phyloP scores from a whole-genome alignment of 1,140 invertebrate genomes.

The Anthonomus grandis region DNA sequence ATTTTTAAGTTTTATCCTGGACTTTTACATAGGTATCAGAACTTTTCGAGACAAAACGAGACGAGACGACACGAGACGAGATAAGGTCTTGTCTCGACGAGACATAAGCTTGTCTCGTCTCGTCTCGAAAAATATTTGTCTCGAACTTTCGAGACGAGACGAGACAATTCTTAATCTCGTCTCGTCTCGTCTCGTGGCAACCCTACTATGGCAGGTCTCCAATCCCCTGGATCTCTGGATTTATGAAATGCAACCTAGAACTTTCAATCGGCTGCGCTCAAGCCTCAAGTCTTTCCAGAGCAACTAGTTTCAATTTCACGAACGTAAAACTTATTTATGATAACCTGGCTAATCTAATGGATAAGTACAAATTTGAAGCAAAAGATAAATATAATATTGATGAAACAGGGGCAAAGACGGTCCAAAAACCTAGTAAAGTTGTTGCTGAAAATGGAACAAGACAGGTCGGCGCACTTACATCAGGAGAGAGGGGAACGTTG shows the following conservation, averaged over 20 bases:
- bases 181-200: too few species aligned
- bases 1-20: too few species aligned
- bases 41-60: too few species aligned
- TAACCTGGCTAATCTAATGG: constrained; percentile 43
- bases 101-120: not conserved
- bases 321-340: constrained; percentile 46
- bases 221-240: not conserved
- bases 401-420: constrained; percentile 51
- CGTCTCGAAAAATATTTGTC: too few species aligned
- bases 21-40: too few species aligned
- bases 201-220: too few species aligned
- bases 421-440: constrained; percentile 47
- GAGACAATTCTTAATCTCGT: too few species aligned
- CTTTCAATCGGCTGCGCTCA: not conserved
- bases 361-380: constrained; percentile 37
- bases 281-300: constrained; percentile 43
- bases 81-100: too few species aligned
- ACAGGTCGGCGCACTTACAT: constrained; percentile 51
- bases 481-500: constrained; percentile 48
- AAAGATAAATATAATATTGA: constrained; percentile 51
- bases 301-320: constrained; percentile 51
- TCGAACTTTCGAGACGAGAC: too few species aligned
- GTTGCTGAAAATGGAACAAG: constrained; percentile 44
- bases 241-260: constrained; percentile 2
- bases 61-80: not conserved